Percentiles rank a stretch among this genome's conserved stretches.
Conservation (phyloP, 2,888 invertebrate genomes). For the Hyposoter dolosus region DNA sequence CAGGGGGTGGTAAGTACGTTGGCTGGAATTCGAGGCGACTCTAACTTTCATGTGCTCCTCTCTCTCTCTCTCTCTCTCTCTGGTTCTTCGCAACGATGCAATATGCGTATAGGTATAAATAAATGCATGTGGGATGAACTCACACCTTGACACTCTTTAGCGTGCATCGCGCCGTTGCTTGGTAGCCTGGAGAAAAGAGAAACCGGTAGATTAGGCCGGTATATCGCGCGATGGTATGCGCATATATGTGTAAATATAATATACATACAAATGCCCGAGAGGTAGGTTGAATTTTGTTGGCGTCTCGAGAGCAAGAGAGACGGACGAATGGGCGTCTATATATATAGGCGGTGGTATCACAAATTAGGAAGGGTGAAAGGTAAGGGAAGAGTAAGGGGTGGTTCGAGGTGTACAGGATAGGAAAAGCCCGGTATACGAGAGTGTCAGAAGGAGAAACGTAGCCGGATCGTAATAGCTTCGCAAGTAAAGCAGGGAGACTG, state of each 20-base stretch:
- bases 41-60: conserved; percentile 59
- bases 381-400: conserved; percentile 8
- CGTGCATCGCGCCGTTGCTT: conserved; percentile 35
- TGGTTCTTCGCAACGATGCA: conserved; percentile 32
- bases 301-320: conserved; percentile 27
- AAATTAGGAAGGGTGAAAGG: conserved; percentile 39
- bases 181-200: conserved; percentile 46
- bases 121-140: background rate
- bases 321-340: background rate
- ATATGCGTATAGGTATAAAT: conserved; percentile 32
- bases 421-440: conserved; percentile 43
- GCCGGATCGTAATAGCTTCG: conserved; percentile 55
- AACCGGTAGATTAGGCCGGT: conserved; percentile 69
- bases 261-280: conserved; percentile 3
- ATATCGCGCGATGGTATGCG: conserved; percentile 59
- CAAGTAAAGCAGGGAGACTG: conserved; percentile 55
- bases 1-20: conserved; percentile 63
- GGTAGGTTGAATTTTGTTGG: conserved; percentile 14
- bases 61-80: conserved; percentile 18
- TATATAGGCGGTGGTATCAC: conserved; percentile 31
- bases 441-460: conserved; percentile 57
- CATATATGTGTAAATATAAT: conserved; percentile 12
- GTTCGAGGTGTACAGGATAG: conserved; percentile 25
- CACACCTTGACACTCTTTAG: conserved; percentile 18
- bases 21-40: conserved; percentile 50